Base-by-base conservation (phyloP, 2,888 invertebrate species). In the Lasius platythorax region DNA sequence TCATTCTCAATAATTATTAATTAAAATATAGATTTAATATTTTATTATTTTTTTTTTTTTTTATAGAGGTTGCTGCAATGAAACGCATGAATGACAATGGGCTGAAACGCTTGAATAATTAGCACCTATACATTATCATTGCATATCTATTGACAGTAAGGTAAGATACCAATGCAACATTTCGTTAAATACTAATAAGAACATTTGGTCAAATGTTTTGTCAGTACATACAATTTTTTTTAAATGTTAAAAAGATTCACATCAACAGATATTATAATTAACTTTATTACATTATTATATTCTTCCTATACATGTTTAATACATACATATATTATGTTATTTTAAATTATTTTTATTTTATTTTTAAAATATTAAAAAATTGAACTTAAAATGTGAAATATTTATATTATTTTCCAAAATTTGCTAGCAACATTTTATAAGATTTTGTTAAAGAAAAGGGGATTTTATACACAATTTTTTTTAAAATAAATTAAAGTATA, bases 71-170 rank as follows among this genome's bases (percentile, higher is more conserved):
- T 73, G 63, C 64, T 85, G 86, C 85, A 88, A 89, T 90, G 85
- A 88, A 84, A 87, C 82, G 76, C 78, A 90, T 87, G 74, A 91
- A 91, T 92, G 92, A 93, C 93, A 92, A 94, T 94, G 94, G 94
- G 94, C 93, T 94, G 94, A 94, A 93, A 72, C n/a, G 8, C n/a
- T 58, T 81, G 46, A 66, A 83, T 70, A 50, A 73, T 74, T 63
- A 81, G n/a, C 46, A 50, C 12, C 50, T 84, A 74, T 6, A 78
- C 37, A 78, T 75, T 70, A 74, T 30, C 72, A 50, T 74, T n/a
- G 70, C 37, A 64, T 63, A 76, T 30, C 40, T 75, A 56, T 76
- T 46, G 11, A 66, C n/a, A 50, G 11, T 23, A 2, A 68, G 46
- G 72, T 68, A 84, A 72, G 56, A 23, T 53, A 30, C 61, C 40